Percentiles rank a stretch among this genome's conserved stretches.
Conservation (phyloP, 2,797 vertebrate species). For the Microctenopoma lineatum region DNA sequence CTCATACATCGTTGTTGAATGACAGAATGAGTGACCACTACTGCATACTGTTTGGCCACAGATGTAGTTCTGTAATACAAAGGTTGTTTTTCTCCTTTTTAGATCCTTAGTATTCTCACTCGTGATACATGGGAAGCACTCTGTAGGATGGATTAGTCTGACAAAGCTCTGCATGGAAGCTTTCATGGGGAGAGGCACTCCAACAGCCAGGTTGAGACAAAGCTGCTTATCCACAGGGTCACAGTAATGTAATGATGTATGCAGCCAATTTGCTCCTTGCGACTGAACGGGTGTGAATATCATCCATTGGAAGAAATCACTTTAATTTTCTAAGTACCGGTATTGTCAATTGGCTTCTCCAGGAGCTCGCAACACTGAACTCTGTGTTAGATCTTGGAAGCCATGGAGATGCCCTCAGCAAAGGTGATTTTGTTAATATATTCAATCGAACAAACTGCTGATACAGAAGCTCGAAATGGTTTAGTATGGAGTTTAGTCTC, state of each 20-base stretch:
- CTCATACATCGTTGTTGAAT: background rate
- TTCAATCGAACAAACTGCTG: conserved; percentile 50
- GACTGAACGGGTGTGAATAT: conserved; percentile 66
- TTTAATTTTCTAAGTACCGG: conserved; percentile 72
- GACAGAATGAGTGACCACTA: conserved; percentile 6
- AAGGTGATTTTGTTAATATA: conserved; percentile 52
- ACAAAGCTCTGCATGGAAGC: conserved; percentile 69
- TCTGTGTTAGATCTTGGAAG: conserved; percentile 52
- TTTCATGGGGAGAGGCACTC: conserved; percentile 69
- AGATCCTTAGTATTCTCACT: conserved; percentile 46
- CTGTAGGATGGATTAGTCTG: conserved; percentile 72
- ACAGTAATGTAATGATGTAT: conserved; percentile 70
- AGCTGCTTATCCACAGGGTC: conserved; percentile 79
- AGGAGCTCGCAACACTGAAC: conserved; percentile 50
- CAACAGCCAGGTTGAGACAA: conserved; percentile 73
- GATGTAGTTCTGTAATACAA: conserved; percentile 14
- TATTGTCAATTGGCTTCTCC: conserved; percentile 71
- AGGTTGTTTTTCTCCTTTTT: conserved; percentile 14
- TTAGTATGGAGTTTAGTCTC: conserved; percentile 25
- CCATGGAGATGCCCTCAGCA: conserved; percentile 41
- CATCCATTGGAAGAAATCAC: conserved; percentile 65
- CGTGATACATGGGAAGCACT: conserved; percentile 44
- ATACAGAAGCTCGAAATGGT: conserved; percentile 31
- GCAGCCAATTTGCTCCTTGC: conserved; percentile 71
- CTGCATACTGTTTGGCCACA: background rate